These are phyloP conservation scores for Himantopus leucocephalus DNA, from an alignment of 2,113 vertebrate species.

Conservation along the genomic window DNA sequence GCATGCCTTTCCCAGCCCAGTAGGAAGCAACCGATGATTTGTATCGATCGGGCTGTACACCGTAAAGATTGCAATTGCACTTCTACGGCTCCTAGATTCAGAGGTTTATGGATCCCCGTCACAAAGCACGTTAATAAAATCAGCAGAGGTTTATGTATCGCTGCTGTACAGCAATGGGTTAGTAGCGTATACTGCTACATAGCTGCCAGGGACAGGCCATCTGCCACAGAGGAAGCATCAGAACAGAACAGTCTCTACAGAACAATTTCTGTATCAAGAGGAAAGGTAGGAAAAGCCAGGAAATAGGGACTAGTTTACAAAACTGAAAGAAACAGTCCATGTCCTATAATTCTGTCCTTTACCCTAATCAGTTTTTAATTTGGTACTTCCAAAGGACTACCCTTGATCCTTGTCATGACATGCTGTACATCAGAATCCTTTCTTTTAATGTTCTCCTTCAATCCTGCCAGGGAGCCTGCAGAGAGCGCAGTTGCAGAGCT, in stretches of 20 bases:
- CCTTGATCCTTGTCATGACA: background rate
- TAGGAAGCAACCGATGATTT: background rate
- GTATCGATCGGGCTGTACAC: background rate
- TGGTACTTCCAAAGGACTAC: background rate
- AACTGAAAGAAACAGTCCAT: background rate
- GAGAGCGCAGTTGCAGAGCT: background rate
- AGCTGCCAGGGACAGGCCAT: conserved; percentile 10
- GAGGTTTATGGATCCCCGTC: background rate
- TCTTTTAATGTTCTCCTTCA: background rate
- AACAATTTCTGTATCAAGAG: background rate
- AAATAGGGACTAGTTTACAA: background rate
- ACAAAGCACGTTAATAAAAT: conserved; percentile 1
- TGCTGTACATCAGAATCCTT: background rate
- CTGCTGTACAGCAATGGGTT: background rate
- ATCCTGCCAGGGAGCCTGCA: background rate
- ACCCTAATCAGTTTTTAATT: background rate
- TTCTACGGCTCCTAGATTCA: background rate
- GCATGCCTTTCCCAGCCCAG: background rate
- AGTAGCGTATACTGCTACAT: background rate
- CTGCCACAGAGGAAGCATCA: background rate
- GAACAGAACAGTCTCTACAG: background rate
- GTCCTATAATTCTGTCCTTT: background rate
- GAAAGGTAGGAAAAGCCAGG: background rate
- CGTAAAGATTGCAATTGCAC: background rate
- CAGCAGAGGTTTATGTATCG: background rate